Evolutionary conservation across 2,888 invertebrate species (phyloP), one percentile per base, ranked within the genome.

Genomic region (Drosophila atripex): DNA sequence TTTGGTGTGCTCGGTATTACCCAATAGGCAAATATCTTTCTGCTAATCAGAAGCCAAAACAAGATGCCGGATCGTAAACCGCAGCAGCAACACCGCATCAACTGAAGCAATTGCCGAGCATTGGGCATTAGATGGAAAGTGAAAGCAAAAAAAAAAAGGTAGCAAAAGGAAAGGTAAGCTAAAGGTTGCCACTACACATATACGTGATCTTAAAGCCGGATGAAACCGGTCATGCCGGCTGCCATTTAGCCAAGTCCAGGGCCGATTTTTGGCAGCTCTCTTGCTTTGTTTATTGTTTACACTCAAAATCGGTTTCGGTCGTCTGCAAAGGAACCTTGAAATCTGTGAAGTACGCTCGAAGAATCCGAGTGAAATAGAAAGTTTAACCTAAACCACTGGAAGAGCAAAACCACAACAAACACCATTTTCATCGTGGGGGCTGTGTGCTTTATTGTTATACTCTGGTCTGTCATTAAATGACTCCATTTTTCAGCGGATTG

Each of bases 321-420:
- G 63, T 57, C 54, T 60, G 43, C 25, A 30, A 32, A 55, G 54
- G 56, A 83, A 86, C 82, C 84, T 83, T 83, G 86, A 83, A 83
- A 80, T 38, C 47, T 41, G 16, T 38, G 53, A 38, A n/a, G 54
- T 28, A 49, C 57, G 53, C 53, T 56, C 55, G 56, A 60, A 56
- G 61, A 60, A 65, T 47, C 59, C 53, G 71, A 78, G 68, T 77
- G 88, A 85, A 85, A 85, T 86, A 85, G 84, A 85, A 85, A 85
- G 84, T 84, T 87, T 68, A 30, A 55, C 72, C 60, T 71, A 72
- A 64, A 70, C 71, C 50, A 68, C 65, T 30, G 41, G 54, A 45
- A 54, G 54, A 41, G 68, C 52, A 14, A 47, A 70, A 49, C 43
- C 54, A 59, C 69, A 66, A 50, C 63, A 55, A 28, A 53, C 57